A percentile compares a stretch with the other conserved stretches of the same genome.
phyloP scores from a whole-genome alignment of 64 coral and sea anemone genomes.

The Dendrophyllia cribrosa region DNA sequence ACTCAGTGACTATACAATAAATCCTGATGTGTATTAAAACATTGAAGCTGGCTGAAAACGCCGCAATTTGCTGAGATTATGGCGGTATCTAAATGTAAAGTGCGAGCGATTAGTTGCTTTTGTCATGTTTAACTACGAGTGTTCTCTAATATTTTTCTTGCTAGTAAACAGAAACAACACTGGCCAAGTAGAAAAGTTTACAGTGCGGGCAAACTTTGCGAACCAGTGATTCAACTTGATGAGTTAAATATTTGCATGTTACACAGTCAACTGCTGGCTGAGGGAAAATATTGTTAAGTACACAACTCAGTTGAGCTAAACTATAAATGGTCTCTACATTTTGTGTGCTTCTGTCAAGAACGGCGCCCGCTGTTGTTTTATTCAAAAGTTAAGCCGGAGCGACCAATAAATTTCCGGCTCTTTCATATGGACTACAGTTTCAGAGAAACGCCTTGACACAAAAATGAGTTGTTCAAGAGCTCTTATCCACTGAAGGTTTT shows the following conservation, averaged over 20 bases:
- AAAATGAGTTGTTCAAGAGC: background rate
- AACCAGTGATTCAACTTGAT: conserved; percentile 81
- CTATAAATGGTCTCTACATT: background rate
- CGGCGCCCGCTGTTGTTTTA: background rate
- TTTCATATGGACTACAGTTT: no score
- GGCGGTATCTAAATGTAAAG: background rate
- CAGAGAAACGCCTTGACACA: background rate
- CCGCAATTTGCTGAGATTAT: background rate
- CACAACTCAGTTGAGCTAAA: conserved; percentile 32
- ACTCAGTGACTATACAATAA: background rate
- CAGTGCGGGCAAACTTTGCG: conserved; percentile 40
- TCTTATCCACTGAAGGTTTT: background rate
- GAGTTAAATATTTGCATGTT: conserved; percentile 98
- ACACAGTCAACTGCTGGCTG: conserved; percentile 71
- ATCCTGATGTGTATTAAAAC: background rate
- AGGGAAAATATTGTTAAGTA: conserved; percentile 48
- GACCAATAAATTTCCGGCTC: background rate
- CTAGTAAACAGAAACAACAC: conserved; percentile 21
- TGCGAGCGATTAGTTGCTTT: background rate
- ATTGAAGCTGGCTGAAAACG: background rate
- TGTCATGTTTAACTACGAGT: background rate
- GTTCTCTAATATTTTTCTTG: conserved; percentile 7
- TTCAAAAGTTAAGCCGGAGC: background rate
- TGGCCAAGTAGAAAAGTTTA: conserved; percentile 71
- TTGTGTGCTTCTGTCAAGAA: background rate